phyloP scores from a whole-genome alignment of 2,888 invertebrate species.

The Leuctra nigra region DNA sequence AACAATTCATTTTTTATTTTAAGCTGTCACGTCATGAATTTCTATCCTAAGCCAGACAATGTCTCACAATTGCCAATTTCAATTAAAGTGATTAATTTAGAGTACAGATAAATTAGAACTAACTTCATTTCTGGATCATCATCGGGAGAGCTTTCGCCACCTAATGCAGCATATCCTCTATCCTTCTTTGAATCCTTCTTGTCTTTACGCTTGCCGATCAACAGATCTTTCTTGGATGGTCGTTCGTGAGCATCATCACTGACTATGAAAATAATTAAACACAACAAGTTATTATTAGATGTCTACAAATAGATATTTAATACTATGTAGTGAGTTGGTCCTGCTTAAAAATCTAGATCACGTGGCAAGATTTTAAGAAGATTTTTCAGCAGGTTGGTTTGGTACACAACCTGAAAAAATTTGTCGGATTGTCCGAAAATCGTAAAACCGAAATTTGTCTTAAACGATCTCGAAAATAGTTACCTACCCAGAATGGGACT shows the following conservation, averaged over 20 bases:
- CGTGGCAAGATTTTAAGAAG: too few relatives aligned
- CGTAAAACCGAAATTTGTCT: too few relatives aligned
- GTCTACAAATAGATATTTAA: neutral
- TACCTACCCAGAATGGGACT: too few relatives aligned
- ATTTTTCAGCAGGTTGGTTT: too few relatives aligned
- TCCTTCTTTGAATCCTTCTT: constrained; percentile 81
- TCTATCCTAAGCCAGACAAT: too few relatives aligned
- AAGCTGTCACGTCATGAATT: too few relatives aligned
- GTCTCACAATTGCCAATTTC: too few relatives aligned
- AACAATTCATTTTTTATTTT: too few relatives aligned
- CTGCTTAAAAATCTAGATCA: too few relatives aligned
- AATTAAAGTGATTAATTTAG: neutral
- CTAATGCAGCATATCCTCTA: constrained; percentile 85
- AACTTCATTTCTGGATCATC: constrained; percentile 78
- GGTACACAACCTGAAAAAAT: neutral
- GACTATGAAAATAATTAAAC: constrained; percentile 46
- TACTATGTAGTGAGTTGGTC: too few relatives aligned
- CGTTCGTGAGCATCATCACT: constrained; percentile 78
- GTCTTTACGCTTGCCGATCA: constrained; percentile 72
- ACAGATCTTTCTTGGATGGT: constrained; percentile 68
- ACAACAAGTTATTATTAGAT: neutral
- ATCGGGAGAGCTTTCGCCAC: constrained; percentile 89
- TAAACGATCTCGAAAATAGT: too few relatives aligned
- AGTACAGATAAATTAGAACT: constrained; percentile 29
- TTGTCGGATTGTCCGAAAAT: too few relatives aligned